Conservation (phyloP, 2,113 vertebrate species). For the Chloropsis cyanopogon region DNA sequence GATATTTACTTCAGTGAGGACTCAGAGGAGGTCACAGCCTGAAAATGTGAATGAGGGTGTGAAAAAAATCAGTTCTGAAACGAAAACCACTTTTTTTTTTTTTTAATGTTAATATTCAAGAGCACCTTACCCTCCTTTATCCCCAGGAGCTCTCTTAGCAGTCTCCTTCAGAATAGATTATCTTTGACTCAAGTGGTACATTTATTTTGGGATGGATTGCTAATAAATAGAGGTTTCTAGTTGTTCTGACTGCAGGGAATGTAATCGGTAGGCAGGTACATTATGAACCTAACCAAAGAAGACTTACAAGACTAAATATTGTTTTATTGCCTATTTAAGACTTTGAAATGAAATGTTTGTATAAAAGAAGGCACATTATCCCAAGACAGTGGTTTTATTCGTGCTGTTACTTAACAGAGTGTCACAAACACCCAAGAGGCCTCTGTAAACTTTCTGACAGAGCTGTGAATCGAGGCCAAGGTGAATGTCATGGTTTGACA, state of each 20-base stretch:
- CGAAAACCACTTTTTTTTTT: neutral
- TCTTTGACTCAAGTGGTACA: neutral
- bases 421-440: neutral
- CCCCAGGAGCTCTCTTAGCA: neutral
- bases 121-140: neutral
- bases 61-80: neutral
- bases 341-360: neutral
- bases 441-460: neutral
- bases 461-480: neutral
- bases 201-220: neutral
- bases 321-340: conserved; percentile 23
- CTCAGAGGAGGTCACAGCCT: neutral
- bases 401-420: neutral
- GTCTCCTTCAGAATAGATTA: neutral
- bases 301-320: neutral
- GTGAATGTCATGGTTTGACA: neutral
- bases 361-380: neutral
- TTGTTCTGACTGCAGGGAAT: neutral
- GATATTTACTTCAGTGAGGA: neutral
- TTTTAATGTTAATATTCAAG: neutral
- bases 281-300: neutral
- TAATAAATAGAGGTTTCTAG: neutral
- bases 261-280: neutral
- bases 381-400: neutral
- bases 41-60: neutral